Evolutionary conservation across 2,888 invertebrate genomes (phyloP), one percentile per base, ranked within the genome.

Genomic region (Lacanobia wlatinum): DNA sequence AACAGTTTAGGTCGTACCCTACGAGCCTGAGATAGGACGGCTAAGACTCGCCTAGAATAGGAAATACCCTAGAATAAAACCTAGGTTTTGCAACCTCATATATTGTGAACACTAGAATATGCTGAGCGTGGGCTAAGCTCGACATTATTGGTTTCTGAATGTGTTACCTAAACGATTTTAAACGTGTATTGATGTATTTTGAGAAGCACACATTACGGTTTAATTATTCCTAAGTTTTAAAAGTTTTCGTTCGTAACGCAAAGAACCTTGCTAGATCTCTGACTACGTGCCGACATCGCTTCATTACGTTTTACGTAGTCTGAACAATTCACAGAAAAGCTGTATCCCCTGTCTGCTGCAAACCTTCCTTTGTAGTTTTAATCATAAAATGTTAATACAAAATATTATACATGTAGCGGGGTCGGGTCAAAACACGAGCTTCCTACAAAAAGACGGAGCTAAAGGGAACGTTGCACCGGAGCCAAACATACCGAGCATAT

Each of bases 391-490:
- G 78, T 81, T 80, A 80, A 80, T 78, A 82, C 74, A 80, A 73
- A 83, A 71, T 73, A 83, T 78, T 72, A 79, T 71, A 80, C 69
- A 82, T 72, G 82, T 78, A 78, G 70, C 75, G 14, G 63, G 67
- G 80, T 72, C 73, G 84, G 84, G 86, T 83, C 80, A 84, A 84
- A 85, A 80, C 86, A 84, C 84, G 76, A 23, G 81, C 74, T 86
- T 90, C 90, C 89, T 82, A 88, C 88, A 83, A 87, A 88, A 85
- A 84, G 83, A 89, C 85, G 80, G 84, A 87, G 83, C 79, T 86
- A 83, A 85, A 84, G 87, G 83, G 90, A 87, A 80, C 90, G 76
- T 88, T 90, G 90, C 90, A 88, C 90, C 85, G 82, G 38, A 72
- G 80, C 52, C 43, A 60, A 80, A 84, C 86, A 89, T 81, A 79